Base-by-base conservation (phyloP, 2,888 invertebrate species). In the Lasioglossum figueresi region DNA sequence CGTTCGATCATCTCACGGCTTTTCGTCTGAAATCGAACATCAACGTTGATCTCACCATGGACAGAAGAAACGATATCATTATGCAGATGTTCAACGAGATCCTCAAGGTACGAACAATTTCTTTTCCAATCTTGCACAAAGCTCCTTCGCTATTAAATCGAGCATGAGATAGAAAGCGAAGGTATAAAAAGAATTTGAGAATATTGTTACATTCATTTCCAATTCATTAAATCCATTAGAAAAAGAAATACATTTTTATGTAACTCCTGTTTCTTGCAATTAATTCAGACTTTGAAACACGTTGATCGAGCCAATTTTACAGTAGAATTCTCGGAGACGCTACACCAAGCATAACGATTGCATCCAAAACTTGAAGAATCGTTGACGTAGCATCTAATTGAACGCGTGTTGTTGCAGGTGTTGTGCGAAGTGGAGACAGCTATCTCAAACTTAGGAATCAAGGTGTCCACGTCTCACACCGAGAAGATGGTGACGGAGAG, bases 361-460 rank as follows among this genome's bases (percentile, higher is more conserved):
- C 45, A 48, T 23, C 2, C 2, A 19, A 52, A 52, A 23, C 10
- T 52, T 52, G 52, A n/a, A 23, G n/a, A 10, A 16, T 63, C 63
- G 5, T 31, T 2, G 63, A 16, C 8, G 0, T 2, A 31, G 31
- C 31, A 2, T 45, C 43, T 71, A 27, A 56, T 52, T 5, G 34
- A 0, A 0, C 12, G 6, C 31, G 14, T 86, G 83, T 3, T 3
- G 12, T 84, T 84, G 0, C 92, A 95, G 93, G 94, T 97, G 76
- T 94, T 96, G 88, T 96, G 96, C 93, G 96, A 96, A 88, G 96
- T 96, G 66, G 96, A 97, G 84, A 96, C 96, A 2, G 96, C 96
- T 70, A 96, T 96, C 93, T 90, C 94, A 12, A 94, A 95, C 93
- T 80, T 95, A 93, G 92, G 95, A 92, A 88, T 95, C 91, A 79